A percentile compares a stretch with the other conserved stretches of the same genome.
Evolutionary conservation across 2,113 vertebrate genomes (phyloP).

Genomic region (Formicarius rufipectus): DNA sequence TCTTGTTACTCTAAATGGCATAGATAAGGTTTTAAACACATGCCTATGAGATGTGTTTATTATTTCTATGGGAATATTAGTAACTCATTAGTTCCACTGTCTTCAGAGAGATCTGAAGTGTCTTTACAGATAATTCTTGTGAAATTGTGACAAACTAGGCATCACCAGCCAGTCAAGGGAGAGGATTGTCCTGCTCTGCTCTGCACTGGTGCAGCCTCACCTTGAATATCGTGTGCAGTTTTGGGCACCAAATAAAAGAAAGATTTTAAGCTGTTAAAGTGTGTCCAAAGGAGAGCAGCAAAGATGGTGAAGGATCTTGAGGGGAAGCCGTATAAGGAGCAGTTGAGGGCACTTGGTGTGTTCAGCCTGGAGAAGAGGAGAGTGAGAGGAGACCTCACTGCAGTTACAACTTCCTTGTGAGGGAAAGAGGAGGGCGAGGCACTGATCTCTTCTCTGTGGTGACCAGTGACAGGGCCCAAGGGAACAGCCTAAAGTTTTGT

Average conservation of each 20-base stretch:
- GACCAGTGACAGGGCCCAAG: not conserved
- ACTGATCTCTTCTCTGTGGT: not conserved
- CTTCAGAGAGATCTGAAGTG: not conserved
- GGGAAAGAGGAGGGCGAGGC: not conserved
- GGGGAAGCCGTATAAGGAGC: not conserved
- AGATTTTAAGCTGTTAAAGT: not conserved
- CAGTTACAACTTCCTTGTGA: not conserved
- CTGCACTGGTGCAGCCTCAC: not conserved
- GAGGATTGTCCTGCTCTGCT: not conserved
- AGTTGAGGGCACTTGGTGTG: not conserved
- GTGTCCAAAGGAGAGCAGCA: not conserved
- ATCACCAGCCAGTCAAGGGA: not conserved
- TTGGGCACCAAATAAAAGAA: not conserved
- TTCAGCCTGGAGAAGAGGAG: not conserved
- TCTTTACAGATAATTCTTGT: not conserved
- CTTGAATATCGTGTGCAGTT: not conserved
- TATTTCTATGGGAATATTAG: too few relatives aligned
- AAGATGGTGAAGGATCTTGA: not conserved
- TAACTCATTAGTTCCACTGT: not conserved
- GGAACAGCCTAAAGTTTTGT: not conserved
- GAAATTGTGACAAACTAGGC: not conserved
- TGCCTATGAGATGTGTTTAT: too few relatives aligned
- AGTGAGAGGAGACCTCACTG: not conserved
- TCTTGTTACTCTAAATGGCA: not conserved
- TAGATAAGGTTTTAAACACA: not conserved